These are phyloP conservation scores for Bufotes viridis DNA, from an alignment of 2,797 vertebrate species.

Conservation along the genomic window DNA sequence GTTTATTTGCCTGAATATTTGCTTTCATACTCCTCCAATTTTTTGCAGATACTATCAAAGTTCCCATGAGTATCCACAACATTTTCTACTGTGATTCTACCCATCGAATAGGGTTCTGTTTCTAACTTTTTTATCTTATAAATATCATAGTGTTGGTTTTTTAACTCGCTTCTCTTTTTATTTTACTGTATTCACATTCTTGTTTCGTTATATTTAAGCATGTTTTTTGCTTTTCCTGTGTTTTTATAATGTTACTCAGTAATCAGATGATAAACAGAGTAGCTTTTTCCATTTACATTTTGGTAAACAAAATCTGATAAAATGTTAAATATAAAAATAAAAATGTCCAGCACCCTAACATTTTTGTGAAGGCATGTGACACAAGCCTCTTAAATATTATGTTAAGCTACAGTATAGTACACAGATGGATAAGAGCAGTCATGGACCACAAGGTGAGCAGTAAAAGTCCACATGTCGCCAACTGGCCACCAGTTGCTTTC, in stretches of 20 bases:
- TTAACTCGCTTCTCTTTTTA: slow-evolving; percentile 1
- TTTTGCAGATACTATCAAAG: slow-evolving; percentile 40
- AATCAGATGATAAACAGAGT: neutral
- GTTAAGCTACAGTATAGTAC: no score
- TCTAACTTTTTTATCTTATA: slow-evolving; percentile 31
- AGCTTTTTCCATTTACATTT: neutral
- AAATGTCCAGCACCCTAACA: no score
- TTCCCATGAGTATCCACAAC: slow-evolving; percentile 29
- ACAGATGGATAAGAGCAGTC: no score
- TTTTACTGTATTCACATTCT: neutral
- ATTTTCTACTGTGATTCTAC: slow-evolving; percentile 50
- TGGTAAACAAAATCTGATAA: neutral
- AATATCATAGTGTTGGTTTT: slow-evolving; percentile 3
- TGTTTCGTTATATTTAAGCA: neutral
- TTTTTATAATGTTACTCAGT: neutral
- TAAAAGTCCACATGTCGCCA: no score
- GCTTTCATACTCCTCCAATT: slow-evolving; percentile 48
- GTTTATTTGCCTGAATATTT: slow-evolving; percentile 44
- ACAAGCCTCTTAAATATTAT: no score
- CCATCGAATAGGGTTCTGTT: neutral
- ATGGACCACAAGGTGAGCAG: no score
- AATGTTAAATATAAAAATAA: neutral
- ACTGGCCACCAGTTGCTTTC: no score
- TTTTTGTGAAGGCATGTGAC: no score
- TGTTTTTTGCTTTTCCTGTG: neutral